Conservation (phyloP, 2,888 invertebrate species). For the Nomada hirtipes region DNA sequence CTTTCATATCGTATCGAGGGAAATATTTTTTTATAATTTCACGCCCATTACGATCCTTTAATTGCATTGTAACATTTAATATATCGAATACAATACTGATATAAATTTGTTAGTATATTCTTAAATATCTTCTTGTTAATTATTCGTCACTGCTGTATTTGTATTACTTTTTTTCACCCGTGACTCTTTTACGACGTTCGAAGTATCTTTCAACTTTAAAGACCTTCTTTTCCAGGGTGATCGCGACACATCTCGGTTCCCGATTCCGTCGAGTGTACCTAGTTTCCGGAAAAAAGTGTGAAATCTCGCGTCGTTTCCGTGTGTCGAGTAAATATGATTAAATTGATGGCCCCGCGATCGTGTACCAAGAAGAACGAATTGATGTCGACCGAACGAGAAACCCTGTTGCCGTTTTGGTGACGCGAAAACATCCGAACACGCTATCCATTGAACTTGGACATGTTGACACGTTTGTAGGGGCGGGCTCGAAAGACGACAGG, state of each 20-base stretch:
- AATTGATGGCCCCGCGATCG: constrained; percentile 15
- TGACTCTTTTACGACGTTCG: too few species aligned
- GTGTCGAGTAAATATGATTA: constrained; percentile 23
- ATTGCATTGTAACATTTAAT: too few species aligned
- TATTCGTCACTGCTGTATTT: too few species aligned
- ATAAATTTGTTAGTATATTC: too few species aligned
- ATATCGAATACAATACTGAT: too few species aligned
- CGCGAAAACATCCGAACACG: constrained; percentile 1
- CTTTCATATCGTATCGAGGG: too few species aligned
- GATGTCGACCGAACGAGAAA: constrained; percentile 22
- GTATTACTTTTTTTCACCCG: too few species aligned
- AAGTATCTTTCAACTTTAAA: not conserved
- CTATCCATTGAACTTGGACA: constrained; percentile 8
- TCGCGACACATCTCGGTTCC: constrained; percentile 4
- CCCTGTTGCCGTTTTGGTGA: constrained; percentile 37
- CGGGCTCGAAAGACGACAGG: constrained; percentile 1
- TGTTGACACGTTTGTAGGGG: constrained; percentile 1
- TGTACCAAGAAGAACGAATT: constrained; percentile 33
- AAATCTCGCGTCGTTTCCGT: constrained; percentile 1
- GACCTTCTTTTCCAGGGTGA: not conserved
- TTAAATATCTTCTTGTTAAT: too few species aligned
- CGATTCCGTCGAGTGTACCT: constrained; percentile 1
- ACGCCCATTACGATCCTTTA: too few species aligned
- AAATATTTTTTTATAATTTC: too few species aligned
- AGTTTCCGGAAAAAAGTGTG: constrained; percentile 12